Evolutionary conservation across 2,113 vertebrate species (phyloP), one percentile per base, ranked within the genome.

Genomic region (Peucedramus taeniatus): DNA sequence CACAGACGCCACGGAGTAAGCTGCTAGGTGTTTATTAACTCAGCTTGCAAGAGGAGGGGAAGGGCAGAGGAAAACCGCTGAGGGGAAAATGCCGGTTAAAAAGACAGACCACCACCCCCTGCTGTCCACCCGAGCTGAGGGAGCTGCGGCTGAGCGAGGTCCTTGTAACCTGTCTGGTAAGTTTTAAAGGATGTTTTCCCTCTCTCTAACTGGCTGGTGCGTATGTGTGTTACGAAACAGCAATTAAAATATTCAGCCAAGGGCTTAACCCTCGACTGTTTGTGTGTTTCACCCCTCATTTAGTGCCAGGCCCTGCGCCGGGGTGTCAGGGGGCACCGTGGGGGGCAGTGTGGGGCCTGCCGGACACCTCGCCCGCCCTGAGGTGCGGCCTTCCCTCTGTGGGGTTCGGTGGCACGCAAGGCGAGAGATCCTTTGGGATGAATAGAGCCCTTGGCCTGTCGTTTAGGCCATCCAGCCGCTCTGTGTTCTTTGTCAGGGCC

Each of bases 401-500:
- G 54, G 30, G 30, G 18, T 12, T 47, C 2, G 1, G 61, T 82
- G 83, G 89, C 84, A 65, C 3, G 20, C 89, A 71, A 94, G 96
- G 92, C 64, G 18, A 90, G 37, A 53, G 90, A 87, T 87, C 45
- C 37, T 81, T 27, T 6, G 74, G 75, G 53, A 90, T 97, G 96
- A 97, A 96, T 96, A 86, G 88, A 96, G 93, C 81, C 87, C 92
- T 78, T 59, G 80, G 93, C 93, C 88, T 83, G 95, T 92, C 82
- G 33, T 71, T 97, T 81, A 96, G 97, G 88, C 87, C 95, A 74
- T 95, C 84, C 97, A 97, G 88, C 94, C 65, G 1, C 96, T 96
- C 97, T 95, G 93, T 96, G 97, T 96, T 97, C 97, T 97, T 98
- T 98, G 97, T 98, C 94, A 96, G 93, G 94, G 94, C 96, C 97